phyloP scores from a whole-genome alignment of 2,797 vertebrate genomes.

The Notamacropus eugenii region DNA sequence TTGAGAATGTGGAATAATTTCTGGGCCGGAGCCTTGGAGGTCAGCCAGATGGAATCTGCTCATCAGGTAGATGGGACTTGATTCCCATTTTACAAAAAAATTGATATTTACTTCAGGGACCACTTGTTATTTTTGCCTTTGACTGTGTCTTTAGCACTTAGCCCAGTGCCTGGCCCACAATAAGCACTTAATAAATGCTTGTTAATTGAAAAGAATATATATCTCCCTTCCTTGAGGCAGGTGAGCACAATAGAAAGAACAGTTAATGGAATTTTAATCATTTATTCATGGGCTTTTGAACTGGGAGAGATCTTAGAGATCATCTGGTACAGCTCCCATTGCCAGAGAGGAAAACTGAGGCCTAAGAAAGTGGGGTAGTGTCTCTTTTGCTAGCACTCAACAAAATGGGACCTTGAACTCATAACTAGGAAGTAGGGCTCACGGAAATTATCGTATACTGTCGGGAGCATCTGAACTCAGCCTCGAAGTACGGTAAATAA shows the following conservation, averaged over 20 bases:
- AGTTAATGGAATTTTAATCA: neutral
- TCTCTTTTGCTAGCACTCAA: neutral
- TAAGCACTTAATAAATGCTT: too few relatives aligned
- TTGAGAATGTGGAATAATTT: too few relatives aligned
- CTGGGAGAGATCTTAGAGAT: neutral
- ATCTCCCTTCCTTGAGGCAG: neutral
- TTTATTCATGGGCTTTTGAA: neutral
- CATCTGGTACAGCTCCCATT: neutral
- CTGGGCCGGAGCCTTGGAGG: too few relatives aligned
- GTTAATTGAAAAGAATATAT: neutral
- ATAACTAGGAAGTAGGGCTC: neutral
- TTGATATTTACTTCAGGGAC: too few relatives aligned
- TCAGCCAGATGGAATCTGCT: too few relatives aligned
- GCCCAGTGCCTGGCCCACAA: too few relatives aligned
- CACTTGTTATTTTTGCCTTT: too few relatives aligned
- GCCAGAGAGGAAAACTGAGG: neutral
- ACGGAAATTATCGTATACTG: neutral
- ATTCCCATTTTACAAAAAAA: too few relatives aligned
- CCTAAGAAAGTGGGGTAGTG: neutral
- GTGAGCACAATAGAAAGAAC: neutral
- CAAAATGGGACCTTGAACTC: neutral
- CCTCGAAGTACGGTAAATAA: neutral
- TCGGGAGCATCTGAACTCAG: neutral
- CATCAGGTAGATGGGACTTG: too few relatives aligned
- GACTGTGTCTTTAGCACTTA: too few relatives aligned